Base-by-base conservation (phyloP, 2,113 vertebrate species). In the Onychostoma macrolepis region DNA sequence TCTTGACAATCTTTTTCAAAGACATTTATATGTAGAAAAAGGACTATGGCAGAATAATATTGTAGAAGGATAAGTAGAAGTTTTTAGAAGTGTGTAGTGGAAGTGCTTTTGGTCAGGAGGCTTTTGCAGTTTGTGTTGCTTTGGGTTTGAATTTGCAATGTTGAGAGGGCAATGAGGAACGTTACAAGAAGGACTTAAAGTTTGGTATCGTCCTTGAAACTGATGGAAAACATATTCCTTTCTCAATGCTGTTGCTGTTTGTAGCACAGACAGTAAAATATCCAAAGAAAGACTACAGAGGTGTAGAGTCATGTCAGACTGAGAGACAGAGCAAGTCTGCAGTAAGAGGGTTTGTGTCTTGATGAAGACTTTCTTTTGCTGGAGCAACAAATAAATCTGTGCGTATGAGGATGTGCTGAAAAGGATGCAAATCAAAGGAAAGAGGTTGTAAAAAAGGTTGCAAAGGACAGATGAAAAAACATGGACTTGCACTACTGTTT, bases 71-170 rank as follows among this genome's bases (percentile, higher is more conserved):
- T 33, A 91, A 13, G 30, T 38, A 45, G 84, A 63, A 50, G 67
- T 61, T 50, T 83, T 69, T 76, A 67, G 74, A 58, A 83, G 88
- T 45, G 33, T 67, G 69, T 56, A 48, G 45, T 41, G 77, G 78
- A 77, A 11, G 81, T 83, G 69, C 28, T 72, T 67, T 83, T 26
- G 76, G 56, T 69, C 26, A 33, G 75, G 28, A 56, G 69, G 75
- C 6, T 8, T 74, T 91, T 91, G 53, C 89, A 86, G 90, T 91
- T 92, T 89, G 89, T 87, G 65, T 84, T 90, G 91, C 91, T 86
- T 84, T 85, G 83, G 83, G 67, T 87, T 88, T 90, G 91, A 89
- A 85, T 82, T 84, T 12, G 93, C 88, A 90, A 89, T 84, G 90
- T 92, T 85, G 88, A 85, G 89, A 80, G 38, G 77, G 90, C 26